phyloP scores from a whole-genome alignment of 1,140 invertebrate genomes.

The Pectinophora gossypiella region DNA sequence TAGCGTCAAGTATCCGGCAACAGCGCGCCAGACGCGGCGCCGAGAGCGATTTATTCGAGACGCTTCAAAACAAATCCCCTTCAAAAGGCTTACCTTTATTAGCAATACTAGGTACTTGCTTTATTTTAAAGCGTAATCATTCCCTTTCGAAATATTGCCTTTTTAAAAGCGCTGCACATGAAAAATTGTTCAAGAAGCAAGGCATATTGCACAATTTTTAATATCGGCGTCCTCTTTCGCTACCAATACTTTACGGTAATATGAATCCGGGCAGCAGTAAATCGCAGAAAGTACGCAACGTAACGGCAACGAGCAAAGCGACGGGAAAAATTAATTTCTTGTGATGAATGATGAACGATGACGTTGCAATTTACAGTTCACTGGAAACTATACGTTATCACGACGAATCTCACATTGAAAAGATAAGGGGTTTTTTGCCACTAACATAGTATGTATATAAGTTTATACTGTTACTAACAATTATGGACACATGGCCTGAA shows the following conservation, averaged over 20 bases:
- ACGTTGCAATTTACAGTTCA: conserved; percentile 57
- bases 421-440: no score
- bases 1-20: conserved; percentile 38
- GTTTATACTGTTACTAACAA: no score
- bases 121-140: background rate
- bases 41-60: background rate
- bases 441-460: no score
- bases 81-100: background rate
- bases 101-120: no score
- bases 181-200: background rate
- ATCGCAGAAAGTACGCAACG: conserved; percentile 49
- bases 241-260: conserved; percentile 46
- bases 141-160: background rate
- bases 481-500: no score
- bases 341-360: conserved; percentile 70
- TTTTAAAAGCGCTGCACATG: conserved; percentile 1
- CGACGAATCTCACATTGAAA: background rate
- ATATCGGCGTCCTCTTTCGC: conserved; percentile 34
- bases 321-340: conserved; percentile 61
- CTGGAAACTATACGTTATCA: conserved; percentile 18
- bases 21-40: background rate
- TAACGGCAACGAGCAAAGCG: conserved; percentile 40
- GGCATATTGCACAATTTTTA: conserved; percentile 35
- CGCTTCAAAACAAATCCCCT: background rate
- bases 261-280: conserved; percentile 46